These are phyloP conservation scores for Drosophila eohydei DNA, from an alignment of 2,888 invertebrate genomes.

Conservation along the genomic window DNA sequence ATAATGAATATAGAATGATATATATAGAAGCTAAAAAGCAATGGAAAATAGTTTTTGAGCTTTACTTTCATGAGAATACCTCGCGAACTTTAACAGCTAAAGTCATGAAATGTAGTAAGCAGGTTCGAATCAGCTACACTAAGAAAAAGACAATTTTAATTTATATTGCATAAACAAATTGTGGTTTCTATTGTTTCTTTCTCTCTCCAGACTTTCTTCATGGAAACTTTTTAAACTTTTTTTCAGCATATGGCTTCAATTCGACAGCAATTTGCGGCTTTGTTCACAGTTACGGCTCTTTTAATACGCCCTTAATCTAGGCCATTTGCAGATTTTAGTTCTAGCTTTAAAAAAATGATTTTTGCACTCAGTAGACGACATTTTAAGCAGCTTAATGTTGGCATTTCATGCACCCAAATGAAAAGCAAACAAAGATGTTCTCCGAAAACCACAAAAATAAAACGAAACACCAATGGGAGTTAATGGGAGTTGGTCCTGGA, in stretches of 20 bases:
- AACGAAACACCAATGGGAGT: constrained; percentile 1
- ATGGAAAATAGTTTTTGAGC: too few relatives aligned
- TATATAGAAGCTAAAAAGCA: too few relatives aligned
- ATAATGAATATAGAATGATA: too few relatives aligned
- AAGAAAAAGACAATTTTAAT: too few relatives aligned
- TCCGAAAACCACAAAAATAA: constrained; percentile 1
- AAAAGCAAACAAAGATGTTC: constrained; percentile 23
- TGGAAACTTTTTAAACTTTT: too few relatives aligned
- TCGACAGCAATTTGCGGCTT: background rate
- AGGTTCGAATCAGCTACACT: too few relatives aligned
- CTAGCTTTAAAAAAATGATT: background rate
- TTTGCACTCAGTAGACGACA: background rate
- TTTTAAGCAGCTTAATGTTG: constrained; percentile 17
- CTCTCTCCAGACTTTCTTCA: too few relatives aligned
- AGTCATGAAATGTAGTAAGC: too few relatives aligned
- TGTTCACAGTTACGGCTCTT: background rate
- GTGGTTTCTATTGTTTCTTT: too few relatives aligned
- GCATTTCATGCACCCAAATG: constrained; percentile 16
- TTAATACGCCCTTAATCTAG: background rate
- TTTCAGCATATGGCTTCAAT: background rate
- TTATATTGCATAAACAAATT: too few relatives aligned
- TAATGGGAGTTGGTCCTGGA: background rate
- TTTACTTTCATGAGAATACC: too few relatives aligned
- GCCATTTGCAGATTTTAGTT: background rate
- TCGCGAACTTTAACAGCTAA: too few relatives aligned